These are phyloP conservation scores for Hestina assimilis DNA, from an alignment of 1,140 invertebrate genomes.

Conservation along the genomic window DNA sequence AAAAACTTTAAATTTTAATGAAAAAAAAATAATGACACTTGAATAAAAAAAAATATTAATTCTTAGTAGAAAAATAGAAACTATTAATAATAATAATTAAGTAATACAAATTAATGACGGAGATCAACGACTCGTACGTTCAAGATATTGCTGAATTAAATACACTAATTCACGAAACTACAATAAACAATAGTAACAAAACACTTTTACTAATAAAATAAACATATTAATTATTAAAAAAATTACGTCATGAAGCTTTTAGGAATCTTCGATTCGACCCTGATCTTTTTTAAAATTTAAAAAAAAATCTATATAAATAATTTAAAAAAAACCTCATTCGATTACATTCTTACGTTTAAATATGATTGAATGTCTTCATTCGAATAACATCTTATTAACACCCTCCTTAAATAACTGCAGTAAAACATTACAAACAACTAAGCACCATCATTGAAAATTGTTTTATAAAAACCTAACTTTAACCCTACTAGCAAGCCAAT, in stretches of 20 bases:
- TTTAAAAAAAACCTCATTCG: no score
- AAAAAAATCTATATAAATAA: no score
- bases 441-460: neutral
- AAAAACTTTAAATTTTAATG: neutral
- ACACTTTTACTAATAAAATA: neutral
- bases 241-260: no score
- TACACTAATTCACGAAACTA: neutral
- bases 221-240: no score
- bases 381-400: neutral
- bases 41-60: neutral
- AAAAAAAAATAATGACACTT: neutral
- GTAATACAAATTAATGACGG: slow-evolving; percentile 20
- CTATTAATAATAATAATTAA: slow-evolving; percentile 15
- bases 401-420: neutral
- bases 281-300: no score
- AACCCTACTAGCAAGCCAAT: slow-evolving; percentile 7
- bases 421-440: neutral
- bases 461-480: slow-evolving; percentile 1
- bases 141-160: slow-evolving; percentile 12
- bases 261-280: no score
- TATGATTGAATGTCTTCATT: no score
- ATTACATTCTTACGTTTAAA: no score
- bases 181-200: neutral
- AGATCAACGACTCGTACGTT: slow-evolving; percentile 17
- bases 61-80: slow-evolving; percentile 3